A percentile compares a stretch with the other conserved stretches of the same genome.
phyloP scores from a whole-genome alignment of 2,888 invertebrate species.

The Antheraea assamensis region DNA sequence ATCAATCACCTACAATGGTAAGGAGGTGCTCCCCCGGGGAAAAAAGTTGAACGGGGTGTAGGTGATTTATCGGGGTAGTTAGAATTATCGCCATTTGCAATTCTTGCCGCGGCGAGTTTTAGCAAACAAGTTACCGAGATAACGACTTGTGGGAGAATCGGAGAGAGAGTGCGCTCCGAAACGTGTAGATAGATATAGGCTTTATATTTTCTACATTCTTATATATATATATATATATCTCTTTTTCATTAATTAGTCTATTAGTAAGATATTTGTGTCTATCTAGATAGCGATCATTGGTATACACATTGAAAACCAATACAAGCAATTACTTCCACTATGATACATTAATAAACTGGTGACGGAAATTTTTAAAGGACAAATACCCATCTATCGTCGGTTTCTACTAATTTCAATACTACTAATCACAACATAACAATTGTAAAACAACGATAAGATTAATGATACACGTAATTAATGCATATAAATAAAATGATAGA shows the following conservation, averaged over 20 bases:
- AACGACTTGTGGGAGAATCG: conserved; percentile 58
- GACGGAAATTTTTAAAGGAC: too few relatives aligned
- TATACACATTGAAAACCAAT: background rate
- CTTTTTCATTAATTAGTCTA: background rate
- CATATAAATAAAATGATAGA: too few relatives aligned
- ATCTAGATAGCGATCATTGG: background rate
- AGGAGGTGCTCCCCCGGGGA: conserved; percentile 68
- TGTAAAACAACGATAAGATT: too few relatives aligned
- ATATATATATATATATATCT: background rate
- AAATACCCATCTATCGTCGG: too few relatives aligned
- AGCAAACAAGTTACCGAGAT: conserved; percentile 68
- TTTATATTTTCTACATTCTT: background rate
- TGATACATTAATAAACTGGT: background rate
- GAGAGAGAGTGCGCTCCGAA: conserved; percentile 14
- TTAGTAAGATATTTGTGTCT: background rate
- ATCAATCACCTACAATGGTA: conserved; percentile 76
- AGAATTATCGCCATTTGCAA: conserved; percentile 82
- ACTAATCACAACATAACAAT: too few relatives aligned
- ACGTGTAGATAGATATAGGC: conserved; percentile 8
- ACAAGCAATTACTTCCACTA: background rate
- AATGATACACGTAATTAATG: too few relatives aligned
- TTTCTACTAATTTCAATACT: too few relatives aligned
- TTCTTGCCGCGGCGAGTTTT: conserved; percentile 68
- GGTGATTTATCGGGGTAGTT: conserved; percentile 80
- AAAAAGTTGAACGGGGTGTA: conserved; percentile 72